Evolutionary conservation across 2,113 vertebrate genomes (phyloP).

Genomic region (Eretmochelys imbricata): DNA sequence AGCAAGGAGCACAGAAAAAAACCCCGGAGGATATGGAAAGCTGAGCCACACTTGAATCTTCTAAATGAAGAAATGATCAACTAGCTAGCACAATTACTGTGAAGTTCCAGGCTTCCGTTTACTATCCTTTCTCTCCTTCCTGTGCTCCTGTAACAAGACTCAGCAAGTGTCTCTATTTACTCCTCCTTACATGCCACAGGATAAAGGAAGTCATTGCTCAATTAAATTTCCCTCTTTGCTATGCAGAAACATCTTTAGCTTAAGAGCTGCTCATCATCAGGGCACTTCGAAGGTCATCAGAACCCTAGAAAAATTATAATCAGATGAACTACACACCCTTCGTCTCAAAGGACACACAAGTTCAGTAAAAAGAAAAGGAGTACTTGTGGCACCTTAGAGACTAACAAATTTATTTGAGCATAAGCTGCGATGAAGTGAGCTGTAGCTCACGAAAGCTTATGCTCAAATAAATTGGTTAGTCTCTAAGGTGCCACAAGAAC

Average conservation of each 20-base stretch:
- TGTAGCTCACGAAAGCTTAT: too few species aligned
- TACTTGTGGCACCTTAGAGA: too few species aligned
- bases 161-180: not conserved
- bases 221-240: not conserved
- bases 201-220: not conserved
- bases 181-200: not conserved
- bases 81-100: not conserved
- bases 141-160: not conserved
- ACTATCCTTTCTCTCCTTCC: not conserved
- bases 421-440: too few species aligned
- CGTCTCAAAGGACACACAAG: not conserved
- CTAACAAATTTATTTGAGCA: too few species aligned
- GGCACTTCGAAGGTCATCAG: not conserved
- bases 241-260: not conserved
- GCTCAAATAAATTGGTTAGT: too few species aligned
- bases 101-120: not conserved
- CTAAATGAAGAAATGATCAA: not conserved
- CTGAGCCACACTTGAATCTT: not conserved
- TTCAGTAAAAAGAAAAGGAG: not conserved
- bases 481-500: too few species aligned
- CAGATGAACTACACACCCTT: not conserved
- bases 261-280: not conserved
- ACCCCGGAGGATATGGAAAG: not conserved
- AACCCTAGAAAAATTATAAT: conserved; percentile 9
- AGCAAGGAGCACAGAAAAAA: not conserved